Evolutionary conservation across 2,797 vertebrate species (phyloP).

Genomic region (Eulemur albifrons): DNA sequence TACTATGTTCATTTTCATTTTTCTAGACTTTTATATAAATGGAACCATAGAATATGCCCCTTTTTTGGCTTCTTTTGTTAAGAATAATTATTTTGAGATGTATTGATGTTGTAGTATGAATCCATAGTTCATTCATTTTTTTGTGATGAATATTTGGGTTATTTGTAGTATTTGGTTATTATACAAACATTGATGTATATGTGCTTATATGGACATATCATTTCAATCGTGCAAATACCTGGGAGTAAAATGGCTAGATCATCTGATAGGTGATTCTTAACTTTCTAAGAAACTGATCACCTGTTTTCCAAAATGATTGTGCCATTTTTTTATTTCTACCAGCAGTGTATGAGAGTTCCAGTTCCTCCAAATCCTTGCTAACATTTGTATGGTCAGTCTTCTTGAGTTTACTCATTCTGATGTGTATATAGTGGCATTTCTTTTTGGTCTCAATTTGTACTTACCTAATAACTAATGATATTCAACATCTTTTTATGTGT

Average conservation of each 20-base stretch:
- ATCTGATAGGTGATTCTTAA: not conserved
- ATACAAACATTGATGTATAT: not conserved
- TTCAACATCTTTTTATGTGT: not conserved
- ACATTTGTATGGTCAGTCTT: not conserved
- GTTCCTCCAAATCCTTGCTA: not conserved
- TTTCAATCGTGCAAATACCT: not conserved
- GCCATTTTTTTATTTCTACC: not conserved
- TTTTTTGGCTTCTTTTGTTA: not conserved
- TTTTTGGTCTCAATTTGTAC: not conserved
- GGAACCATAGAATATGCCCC: not conserved
- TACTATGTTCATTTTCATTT: not conserved
- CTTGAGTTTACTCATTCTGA: not conserved
- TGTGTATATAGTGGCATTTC: not conserved
- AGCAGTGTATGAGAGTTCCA: not conserved
- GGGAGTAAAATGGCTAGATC: not conserved
- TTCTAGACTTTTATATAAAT: not conserved
- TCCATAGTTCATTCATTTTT: not conserved
- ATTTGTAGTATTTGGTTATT: not conserved
- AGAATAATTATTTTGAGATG: not conserved
- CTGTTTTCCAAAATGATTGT: not conserved
- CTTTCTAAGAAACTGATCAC: not conserved
- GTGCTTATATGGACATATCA: not conserved
- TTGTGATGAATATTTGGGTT: not conserved
- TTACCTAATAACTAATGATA: not conserved
- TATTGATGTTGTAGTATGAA: not conserved